phyloP scores from a whole-genome alignment of 2,888 invertebrate species.

The Neocrepidodera transversa region DNA sequence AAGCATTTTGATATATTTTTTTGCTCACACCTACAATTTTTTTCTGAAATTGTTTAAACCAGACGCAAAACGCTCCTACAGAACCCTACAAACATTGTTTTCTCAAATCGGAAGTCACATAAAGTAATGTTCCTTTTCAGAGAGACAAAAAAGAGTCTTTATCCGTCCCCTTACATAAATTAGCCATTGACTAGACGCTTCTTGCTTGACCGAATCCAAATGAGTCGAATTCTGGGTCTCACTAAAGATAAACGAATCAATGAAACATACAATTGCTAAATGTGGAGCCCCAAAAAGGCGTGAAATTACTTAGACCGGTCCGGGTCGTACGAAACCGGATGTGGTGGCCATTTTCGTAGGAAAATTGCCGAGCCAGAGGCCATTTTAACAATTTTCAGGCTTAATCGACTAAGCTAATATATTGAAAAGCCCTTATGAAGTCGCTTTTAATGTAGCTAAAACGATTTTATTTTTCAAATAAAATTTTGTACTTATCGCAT shows the following conservation, averaged over 20 bases:
- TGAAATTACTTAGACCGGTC: conserved; percentile 48
- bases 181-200: conserved; percentile 34
- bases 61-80: too few species aligned
- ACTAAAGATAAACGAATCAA: conserved; percentile 52
- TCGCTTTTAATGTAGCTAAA: too few species aligned
- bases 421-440: not conserved
- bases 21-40: too few species aligned
- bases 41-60: too few species aligned
- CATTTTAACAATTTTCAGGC: conserved; percentile 16
- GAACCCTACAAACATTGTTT: too few species aligned
- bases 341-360: conserved; percentile 21
- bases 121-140: conserved; percentile 10
- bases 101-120: not conserved
- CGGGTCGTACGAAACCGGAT: conserved; percentile 15
- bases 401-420: not conserved
- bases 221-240: conserved; percentile 26
- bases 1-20: too few species aligned
- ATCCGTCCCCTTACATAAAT: conserved; percentile 36
- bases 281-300: conserved; percentile 53
- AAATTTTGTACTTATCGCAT: not conserved
- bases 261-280: conserved; percentile 53
- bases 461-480: too few species aligned
- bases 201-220: conserved; percentile 33
- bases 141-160: conserved; percentile 27
- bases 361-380: conserved; percentile 8